Percentiles rank a stretch among this genome's conserved stretches.
These are phyloP conservation scores for Odontamblyopus lacepedii DNA, from an alignment of 2,797 vertebrate genomes.

Conservation along the genomic window DNA sequence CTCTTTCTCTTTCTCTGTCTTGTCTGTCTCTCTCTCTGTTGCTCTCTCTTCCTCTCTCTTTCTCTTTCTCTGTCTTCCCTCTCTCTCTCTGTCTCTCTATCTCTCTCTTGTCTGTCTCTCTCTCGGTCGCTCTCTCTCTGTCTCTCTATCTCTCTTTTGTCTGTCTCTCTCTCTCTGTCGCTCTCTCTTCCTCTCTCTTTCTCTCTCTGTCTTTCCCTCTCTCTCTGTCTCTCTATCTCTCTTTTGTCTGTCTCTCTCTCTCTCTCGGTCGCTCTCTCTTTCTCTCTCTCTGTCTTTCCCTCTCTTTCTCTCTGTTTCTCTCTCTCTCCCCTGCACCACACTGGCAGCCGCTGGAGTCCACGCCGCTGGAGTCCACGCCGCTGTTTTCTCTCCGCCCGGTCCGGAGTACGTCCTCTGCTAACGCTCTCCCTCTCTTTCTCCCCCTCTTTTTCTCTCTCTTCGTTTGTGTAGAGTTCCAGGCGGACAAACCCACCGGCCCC, in stretches of 20 bases:
- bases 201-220: background rate
- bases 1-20: no score
- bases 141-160: no score
- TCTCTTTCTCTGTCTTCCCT: no score
- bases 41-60: no score
- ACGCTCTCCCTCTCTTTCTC: slow-evolving; percentile 42
- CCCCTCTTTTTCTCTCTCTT: background rate
- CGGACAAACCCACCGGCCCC: slow-evolving; percentile 87
- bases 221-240: slow-evolving; percentile 10
- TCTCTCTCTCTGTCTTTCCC: background rate
- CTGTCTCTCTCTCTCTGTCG: no score
- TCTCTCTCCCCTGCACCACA: slow-evolving; percentile 42
- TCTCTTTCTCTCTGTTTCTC: background rate
- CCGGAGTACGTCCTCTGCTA: slow-evolving; percentile 59
- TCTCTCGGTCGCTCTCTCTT: slow-evolving; percentile 20
- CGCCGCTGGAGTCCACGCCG: slow-evolving; percentile 59
- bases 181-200: no score
- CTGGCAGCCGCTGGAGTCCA: slow-evolving; percentile 66
- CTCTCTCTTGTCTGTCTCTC: no score
- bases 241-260: background rate
- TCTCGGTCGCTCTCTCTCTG: no score
- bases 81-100: no score
- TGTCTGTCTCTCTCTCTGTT: no score
- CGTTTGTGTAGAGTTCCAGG: slow-evolving; percentile 79
- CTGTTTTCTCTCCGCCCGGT: slow-evolving; percentile 56